Conservation (phyloP, 2,888 invertebrate species). For the Oxycera nigricornis region DNA sequence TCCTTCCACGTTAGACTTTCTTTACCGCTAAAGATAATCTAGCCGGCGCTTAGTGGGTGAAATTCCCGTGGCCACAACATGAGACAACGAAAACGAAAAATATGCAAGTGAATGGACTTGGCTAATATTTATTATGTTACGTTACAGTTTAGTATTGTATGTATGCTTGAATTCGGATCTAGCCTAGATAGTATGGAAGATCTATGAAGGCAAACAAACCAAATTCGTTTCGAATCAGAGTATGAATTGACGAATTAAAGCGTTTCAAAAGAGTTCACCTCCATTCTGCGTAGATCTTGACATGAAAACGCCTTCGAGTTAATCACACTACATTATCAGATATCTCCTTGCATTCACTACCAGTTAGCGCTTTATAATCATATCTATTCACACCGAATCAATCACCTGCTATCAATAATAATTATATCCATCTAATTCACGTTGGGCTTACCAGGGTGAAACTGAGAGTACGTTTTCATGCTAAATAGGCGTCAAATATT, state of each 20-base stretch:
- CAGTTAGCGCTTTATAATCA: background rate
- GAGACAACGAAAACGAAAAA: background rate
- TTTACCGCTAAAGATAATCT: conserved; percentile 26
- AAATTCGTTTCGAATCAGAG: too few species aligned
- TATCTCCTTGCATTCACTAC: background rate
- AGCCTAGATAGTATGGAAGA: too few species aligned
- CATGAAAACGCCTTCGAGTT: too few species aligned
- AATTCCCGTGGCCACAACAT: background rate
- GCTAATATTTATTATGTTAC: too few species aligned
- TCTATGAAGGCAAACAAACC: too few species aligned
- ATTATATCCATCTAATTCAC: background rate
- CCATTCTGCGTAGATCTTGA: too few species aligned
- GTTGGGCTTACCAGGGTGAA: background rate
- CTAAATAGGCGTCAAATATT: background rate
- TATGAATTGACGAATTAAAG: too few species aligned
- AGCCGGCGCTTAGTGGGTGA: background rate
- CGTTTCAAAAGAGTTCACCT: too few species aligned
- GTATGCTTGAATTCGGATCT: too few species aligned
- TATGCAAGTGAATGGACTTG: too few species aligned
- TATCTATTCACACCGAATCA: background rate
- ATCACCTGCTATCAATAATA: background rate
- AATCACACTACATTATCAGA: too few species aligned
- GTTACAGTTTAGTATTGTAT: too few species aligned
- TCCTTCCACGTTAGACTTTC: conserved; percentile 33
- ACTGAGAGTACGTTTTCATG: background rate